A percentile compares a stretch with the other conserved stretches of the same genome.
phyloP scores from a whole-genome alignment of 2,888 invertebrate species.

The Tinea trinotella region DNA sequence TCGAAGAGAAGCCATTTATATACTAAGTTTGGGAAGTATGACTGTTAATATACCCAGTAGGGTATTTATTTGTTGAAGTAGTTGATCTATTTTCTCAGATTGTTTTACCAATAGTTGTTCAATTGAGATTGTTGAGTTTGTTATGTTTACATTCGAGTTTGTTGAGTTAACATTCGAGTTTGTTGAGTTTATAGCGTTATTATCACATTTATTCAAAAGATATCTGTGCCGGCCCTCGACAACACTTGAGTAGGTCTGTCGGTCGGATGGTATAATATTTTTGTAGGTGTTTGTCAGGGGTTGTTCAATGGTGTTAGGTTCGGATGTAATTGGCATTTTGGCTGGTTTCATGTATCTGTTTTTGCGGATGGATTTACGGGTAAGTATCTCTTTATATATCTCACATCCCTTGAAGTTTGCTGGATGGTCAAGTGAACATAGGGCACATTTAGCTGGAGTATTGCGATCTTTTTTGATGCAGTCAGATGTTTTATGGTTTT shows the following conservation, averaged over 20 bases:
- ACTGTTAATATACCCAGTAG: slow-evolving; percentile 23
- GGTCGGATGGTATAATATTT: neutral
- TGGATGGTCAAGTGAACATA: slow-evolving; percentile 23
- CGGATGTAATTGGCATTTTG: neutral
- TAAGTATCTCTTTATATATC: slow-evolving; percentile 23
- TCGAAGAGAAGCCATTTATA: slow-evolving; percentile 21
- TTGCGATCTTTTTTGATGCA: slow-evolving; percentile 17
- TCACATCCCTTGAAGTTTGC: slow-evolving; percentile 24
- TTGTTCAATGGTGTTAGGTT: neutral
- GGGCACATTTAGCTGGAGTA: slow-evolving; percentile 22
- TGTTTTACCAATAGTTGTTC: slow-evolving; percentile 23
- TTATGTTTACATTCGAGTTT: neutral
- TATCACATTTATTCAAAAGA: neutral
- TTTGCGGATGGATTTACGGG: slow-evolving; percentile 13
- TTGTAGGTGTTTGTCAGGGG: neutral
- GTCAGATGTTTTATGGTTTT: slow-evolving; percentile 20
- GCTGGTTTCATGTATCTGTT: neutral
- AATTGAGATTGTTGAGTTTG: neutral
- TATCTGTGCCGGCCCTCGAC: no score
- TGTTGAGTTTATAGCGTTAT: neutral
- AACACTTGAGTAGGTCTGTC: neutral
- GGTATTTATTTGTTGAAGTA: slow-evolving; percentile 24
- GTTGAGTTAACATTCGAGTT: neutral
- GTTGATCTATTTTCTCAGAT: slow-evolving; percentile 24
- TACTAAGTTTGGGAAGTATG: slow-evolving; percentile 20